Conservation (phyloP, 2,113 vertebrate genomes). For the Pelecanus crispus region DNA sequence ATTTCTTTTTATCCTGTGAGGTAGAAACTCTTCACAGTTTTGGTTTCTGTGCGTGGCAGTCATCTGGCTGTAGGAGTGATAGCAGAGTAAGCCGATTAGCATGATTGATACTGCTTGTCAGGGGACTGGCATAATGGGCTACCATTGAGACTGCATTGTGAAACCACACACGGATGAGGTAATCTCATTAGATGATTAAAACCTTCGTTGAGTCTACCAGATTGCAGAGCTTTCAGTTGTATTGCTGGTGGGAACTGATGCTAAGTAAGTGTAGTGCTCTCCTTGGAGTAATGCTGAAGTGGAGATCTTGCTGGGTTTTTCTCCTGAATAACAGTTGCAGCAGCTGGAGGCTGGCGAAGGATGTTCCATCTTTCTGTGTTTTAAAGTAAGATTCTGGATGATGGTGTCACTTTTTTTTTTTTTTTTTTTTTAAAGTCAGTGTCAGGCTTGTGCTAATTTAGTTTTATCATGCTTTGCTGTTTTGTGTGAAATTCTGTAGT, state of each 20-base stretch:
- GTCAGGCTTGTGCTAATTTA: background rate
- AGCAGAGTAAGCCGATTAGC: slow-evolving; percentile 51
- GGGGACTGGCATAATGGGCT: slow-evolving; percentile 68
- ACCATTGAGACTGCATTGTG: slow-evolving; percentile 19
- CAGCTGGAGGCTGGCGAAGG: background rate
- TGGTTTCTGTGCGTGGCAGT: background rate
- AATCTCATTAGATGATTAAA: slow-evolving; percentile 72
- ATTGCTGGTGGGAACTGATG: slow-evolving; percentile 20
- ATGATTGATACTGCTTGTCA: slow-evolving; percentile 55
- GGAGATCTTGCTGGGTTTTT: background rate
- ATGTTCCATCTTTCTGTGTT: background rate
- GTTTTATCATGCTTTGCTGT: background rate
- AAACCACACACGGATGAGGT: slow-evolving; percentile 63
- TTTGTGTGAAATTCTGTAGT: background rate
- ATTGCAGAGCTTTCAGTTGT: slow-evolving; percentile 52
- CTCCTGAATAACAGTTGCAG: background rate
- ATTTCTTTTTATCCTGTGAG: background rate
- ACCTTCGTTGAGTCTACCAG: slow-evolving; percentile 25
- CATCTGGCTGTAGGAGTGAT: background rate
- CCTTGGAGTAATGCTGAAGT: background rate
- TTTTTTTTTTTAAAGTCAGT: background rate
- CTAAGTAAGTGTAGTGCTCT: background rate
- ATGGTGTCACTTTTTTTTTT: background rate
- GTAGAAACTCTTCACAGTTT: background rate
- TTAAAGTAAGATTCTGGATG: slow-evolving; percentile 9